phyloP scores from a whole-genome alignment of 2,888 invertebrate species.

The Eupithecia abbreviata region DNA sequence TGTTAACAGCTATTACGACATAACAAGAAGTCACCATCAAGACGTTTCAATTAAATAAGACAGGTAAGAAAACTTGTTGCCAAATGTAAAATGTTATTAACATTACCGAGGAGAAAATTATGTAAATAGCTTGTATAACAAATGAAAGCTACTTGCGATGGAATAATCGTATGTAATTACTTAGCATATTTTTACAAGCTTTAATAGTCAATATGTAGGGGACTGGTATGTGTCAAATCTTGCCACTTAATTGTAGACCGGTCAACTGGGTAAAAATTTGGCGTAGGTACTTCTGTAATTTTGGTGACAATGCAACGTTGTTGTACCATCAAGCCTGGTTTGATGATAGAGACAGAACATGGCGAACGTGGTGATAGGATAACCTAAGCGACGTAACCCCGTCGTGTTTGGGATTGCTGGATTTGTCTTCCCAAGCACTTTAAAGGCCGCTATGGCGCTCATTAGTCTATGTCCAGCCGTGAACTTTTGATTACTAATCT shows the following conservation, averaged over 20 bases:
- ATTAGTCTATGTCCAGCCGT: too few relatives aligned
- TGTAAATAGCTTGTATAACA: conserved; percentile 74
- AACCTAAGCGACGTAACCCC: not conserved
- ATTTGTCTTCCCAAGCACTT: not conserved
- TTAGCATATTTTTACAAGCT: conserved; percentile 52
- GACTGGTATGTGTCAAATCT: not conserved
- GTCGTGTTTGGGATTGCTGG: not conserved
- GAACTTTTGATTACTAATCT: too few relatives aligned
- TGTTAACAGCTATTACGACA: conserved; percentile 9
- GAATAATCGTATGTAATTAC: conserved; percentile 68
- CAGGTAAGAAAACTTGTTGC: conserved; percentile 42
- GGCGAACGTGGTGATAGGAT: too few relatives aligned
- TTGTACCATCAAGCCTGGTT: not conserved
- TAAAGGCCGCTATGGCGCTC: too few relatives aligned
- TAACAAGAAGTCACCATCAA: conserved; percentile 24
- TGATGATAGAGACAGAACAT: not conserved
- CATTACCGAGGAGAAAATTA: conserved; percentile 58
- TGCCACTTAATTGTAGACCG: not conserved
- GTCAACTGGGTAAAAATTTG: not conserved
- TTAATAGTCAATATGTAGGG: not conserved
- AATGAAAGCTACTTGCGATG: conserved; percentile 73
- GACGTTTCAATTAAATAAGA: conserved; percentile 40
- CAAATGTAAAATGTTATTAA: conserved; percentile 44
- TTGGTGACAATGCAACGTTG: not conserved
- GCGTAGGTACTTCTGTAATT: not conserved